Percentiles rank a stretch among this genome's conserved stretches.
Evolutionary conservation across 1,140 invertebrate genomes (phyloP).

Genomic region (Amyelois transitella): DNA sequence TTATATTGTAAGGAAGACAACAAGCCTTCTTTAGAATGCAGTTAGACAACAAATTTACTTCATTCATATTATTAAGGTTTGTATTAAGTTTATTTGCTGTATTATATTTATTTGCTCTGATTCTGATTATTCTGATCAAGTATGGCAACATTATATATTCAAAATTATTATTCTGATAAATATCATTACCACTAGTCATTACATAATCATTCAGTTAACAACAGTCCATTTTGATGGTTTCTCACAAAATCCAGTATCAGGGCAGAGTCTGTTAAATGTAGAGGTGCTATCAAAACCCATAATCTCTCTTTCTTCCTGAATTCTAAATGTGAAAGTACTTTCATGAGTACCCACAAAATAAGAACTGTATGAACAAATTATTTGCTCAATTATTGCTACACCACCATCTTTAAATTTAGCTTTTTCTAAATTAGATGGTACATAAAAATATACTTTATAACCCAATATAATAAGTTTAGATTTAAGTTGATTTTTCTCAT

Average conservation of each 20-base stretch:
- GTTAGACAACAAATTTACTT: too few relatives aligned
- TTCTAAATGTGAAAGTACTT: slow-evolving; percentile 96
- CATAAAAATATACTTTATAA: slow-evolving; percentile 46
- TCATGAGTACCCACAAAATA: slow-evolving; percentile 94
- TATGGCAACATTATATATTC: too few relatives aligned
- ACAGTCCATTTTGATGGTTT: slow-evolving; percentile 55
- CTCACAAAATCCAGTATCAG: slow-evolving; percentile 58
- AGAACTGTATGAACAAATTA: slow-evolving; percentile 91
- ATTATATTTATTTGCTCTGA: too few relatives aligned
- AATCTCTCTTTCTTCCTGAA: slow-evolving; percentile 98
- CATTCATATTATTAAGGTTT: too few relatives aligned
- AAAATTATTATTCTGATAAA: too few relatives aligned
- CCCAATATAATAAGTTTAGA: slow-evolving; percentile 33
- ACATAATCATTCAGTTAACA: slow-evolving; percentile 24
- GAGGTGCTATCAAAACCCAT: slow-evolving; percentile 85
- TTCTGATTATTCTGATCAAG: too few relatives aligned
- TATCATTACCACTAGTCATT: too few relatives aligned
- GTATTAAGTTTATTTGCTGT: too few relatives aligned
- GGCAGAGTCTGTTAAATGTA: slow-evolving; percentile 94
- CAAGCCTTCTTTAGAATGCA: too few relatives aligned
- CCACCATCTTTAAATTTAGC: slow-evolving; percentile 86
- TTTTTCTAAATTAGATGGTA: slow-evolving; percentile 68
- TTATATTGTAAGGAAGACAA: too few relatives aligned
- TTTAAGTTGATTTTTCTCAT: slow-evolving; percentile 73
- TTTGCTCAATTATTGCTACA: slow-evolving; percentile 96